Evolutionary conservation across 2,888 invertebrate genomes (phyloP), one percentile per base, ranked within the genome.

Genomic region (Aleiodes leptofemur): DNA sequence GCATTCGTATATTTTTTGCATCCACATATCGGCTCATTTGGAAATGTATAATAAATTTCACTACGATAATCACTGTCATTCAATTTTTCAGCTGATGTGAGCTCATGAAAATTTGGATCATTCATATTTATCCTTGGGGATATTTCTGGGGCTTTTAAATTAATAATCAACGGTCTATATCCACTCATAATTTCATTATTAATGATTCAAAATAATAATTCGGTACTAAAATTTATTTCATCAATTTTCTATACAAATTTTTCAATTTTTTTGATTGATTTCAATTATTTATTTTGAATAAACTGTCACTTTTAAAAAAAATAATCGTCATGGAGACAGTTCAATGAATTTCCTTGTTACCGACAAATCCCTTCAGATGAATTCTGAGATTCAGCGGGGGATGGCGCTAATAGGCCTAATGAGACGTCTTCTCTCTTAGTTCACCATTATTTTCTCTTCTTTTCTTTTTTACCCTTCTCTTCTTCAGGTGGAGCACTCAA

Each of bases 41-140:
- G 85, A 79, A 85, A 85, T 7, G 80, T 68, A 50, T 76, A 80
- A 76, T 86, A 86, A 72, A 87, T 76, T 13, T 83, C 66, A 14
- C 81, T 74, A 4, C 86, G 82, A 74, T 84, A 87, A 53, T 80
- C 74, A 4, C 81, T 79, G 71, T 87, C 84, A 74, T 86, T 87
- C 4, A 87, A 76, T 77, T 86, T 86, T 76, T 88, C 86, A n/a
- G 86, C 85, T 13, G 79, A 81, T 8, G 86, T 86, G 70, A 86
- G 70, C 11, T 78, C 78, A 23, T 79, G 75, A 71, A 86, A 86
- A 38, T 77, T 81, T 0, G 86, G 83, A 43, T 86, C 79, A 34
- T 79, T 69, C 29, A 86, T 83, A 4, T 77, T 71, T 7, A 85
- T 31, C 5, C 74, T 77, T 4, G 82, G 82, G 4, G 84, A 76